Conservation (phyloP, 2,888 invertebrate genomes). For the Rugalucina vietnamica region DNA sequence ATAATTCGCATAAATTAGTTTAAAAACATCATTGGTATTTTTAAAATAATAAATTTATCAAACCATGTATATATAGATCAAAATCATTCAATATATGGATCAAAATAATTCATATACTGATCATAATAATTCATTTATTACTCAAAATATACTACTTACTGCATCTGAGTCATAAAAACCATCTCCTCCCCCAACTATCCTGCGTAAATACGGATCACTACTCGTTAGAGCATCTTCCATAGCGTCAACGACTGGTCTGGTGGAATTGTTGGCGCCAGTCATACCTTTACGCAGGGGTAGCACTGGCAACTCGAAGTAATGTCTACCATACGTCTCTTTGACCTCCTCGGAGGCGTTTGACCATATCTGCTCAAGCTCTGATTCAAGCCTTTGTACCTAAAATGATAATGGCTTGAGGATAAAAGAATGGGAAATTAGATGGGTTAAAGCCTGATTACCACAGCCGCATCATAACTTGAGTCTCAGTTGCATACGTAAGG, state of each 20-base stretch:
- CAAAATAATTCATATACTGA: neutral
- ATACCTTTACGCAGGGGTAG: neutral
- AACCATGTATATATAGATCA: too few species aligned
- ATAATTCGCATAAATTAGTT: too few species aligned
- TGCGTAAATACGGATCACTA: neutral
- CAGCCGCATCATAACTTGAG: neutral
- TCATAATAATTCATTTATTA: neutral
- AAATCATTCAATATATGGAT: too few species aligned
- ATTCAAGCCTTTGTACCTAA: slow-evolving; percentile 4
- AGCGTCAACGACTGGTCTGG: neutral
- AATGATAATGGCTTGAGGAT: neutral
- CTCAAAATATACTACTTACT: neutral
- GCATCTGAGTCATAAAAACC: slow-evolving; percentile 7
- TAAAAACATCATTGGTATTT: too few species aligned
- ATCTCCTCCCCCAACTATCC: neutral
- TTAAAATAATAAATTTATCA: too few species aligned
- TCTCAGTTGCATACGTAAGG: neutral
- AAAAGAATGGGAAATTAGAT: neutral
- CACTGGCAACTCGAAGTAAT: neutral
- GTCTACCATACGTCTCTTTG: slow-evolving; percentile 1
- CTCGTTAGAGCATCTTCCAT: neutral
- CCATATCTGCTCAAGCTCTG: slow-evolving; percentile 10
- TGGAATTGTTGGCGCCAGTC: neutral
- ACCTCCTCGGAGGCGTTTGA: neutral
- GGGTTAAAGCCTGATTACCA: neutral